Percentiles rank a stretch among this genome's conserved stretches.
Conservation (phyloP, 2,888 invertebrate species). For the Cerastis rubricosa region DNA sequence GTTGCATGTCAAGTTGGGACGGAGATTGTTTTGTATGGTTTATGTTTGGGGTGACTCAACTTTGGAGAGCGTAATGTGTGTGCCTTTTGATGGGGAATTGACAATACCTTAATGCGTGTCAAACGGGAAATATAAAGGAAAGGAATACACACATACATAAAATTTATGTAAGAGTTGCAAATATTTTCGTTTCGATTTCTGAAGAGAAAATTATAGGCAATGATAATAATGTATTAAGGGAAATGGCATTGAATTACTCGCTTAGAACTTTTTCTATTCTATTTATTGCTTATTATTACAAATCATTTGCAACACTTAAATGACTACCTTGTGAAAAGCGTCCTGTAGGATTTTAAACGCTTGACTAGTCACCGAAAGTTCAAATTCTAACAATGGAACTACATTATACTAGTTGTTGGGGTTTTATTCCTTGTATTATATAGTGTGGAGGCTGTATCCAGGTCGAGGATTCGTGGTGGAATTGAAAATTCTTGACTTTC, state of each 20-base stretch:
- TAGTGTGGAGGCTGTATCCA: too few species aligned
- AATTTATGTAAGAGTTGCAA: background rate
- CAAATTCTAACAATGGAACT: background rate
- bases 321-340: background rate
- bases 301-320: background rate
- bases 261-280: background rate
- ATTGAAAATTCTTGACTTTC: too few species aligned
- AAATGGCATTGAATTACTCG: background rate
- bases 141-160: background rate
- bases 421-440: too few species aligned
- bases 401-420: background rate
- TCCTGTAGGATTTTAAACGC: background rate
- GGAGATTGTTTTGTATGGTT: constrained; percentile 36
- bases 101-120: background rate
- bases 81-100: constrained; percentile 30
- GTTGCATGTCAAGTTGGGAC: constrained; percentile 34
- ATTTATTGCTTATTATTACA: background rate
- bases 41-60: constrained; percentile 23
- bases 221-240: too few species aligned
- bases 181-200: constrained; percentile 1
- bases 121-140: background rate
- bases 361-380: background rate
- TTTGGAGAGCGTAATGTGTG: constrained; percentile 31
- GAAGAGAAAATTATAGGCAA: background rate
- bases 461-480: too few species aligned